Percentiles rank a stretch among this genome's conserved stretches.
Evolutionary conservation across 2,888 invertebrate species (phyloP).

Genomic region (Brachyptera putata): DNA sequence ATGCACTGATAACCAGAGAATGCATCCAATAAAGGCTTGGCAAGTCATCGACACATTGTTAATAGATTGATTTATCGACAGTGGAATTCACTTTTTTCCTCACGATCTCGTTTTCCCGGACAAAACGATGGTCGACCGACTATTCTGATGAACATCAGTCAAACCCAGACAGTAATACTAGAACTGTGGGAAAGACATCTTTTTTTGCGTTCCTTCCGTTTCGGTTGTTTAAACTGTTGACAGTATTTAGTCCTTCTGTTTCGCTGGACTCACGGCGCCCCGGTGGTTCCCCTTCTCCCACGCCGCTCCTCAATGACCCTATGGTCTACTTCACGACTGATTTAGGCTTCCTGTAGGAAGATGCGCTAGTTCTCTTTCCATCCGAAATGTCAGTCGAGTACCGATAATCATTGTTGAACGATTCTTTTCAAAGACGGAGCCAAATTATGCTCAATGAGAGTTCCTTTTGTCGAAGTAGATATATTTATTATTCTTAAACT

Average conservation of each 20-base stretch:
- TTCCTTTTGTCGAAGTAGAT: too few relatives aligned
- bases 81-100: not conserved
- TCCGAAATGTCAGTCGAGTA: not conserved
- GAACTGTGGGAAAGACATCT: slow-evolving; percentile 8
- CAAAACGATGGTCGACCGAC: not conserved
- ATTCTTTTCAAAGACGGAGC: not conserved
- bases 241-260: slow-evolving; percentile 5
- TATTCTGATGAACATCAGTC: not conserved
- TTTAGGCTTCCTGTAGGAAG: slow-evolving; percentile 23
- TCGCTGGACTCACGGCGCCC: slow-evolving; percentile 1
- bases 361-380: not conserved
- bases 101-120: not conserved
- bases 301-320: slow-evolving; percentile 5
- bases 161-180: not conserved
- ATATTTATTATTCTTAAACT: not conserved
- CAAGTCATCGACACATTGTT: not conserved
- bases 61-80: slow-evolving; percentile 4
- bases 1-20: too few relatives aligned
- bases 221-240: slow-evolving; percentile 4
- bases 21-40: too few relatives aligned
- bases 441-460: not conserved
- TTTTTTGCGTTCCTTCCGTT: not conserved
- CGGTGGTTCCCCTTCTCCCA: not conserved
- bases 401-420: not conserved
- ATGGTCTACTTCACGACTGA: slow-evolving; percentile 17